Base-by-base conservation (phyloP, 2,797 vertebrate species). In the Spinus pinus region DNA sequence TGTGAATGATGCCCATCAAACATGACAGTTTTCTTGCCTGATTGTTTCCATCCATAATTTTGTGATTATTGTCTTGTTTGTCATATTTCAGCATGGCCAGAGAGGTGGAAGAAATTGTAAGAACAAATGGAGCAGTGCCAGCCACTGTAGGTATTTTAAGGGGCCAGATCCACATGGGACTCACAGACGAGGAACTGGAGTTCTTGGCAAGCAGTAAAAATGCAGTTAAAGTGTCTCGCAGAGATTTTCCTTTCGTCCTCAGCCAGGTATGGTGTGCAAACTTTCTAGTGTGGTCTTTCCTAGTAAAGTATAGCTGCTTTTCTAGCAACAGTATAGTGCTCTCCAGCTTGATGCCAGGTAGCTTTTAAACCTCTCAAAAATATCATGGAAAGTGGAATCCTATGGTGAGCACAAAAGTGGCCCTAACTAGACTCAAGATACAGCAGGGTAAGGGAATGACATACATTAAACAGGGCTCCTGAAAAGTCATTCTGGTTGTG, bases 221-320 rank as follows among this genome's bases (percentile, higher is more conserved):
- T 6, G 10, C 86, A 28, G 53, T 96, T 62, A 98, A 98, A 88
- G 97, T 97, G 20, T 99, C 99, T 79, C 98, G 98, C 17, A 98
- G 98, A 73, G 99, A 99, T 95, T 95, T 99, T 57, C 98, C 99
- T 41, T 99, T 98, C 0, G 94, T 98, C 50, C 95, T 99, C 67
- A 99, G 98, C 97, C 98, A 98, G 98, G 99, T 99, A 95, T 84
- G 94, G 14, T 28, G 53, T 27, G 12, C 47, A 66, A 62, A 61
- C 33, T 57, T 89, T 41, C 39, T 58, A 1, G 31, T 16, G 12
- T 22, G 12, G 35, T 78, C 24, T 70, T 90, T 81, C 56, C 44
- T 70, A 6, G 20, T 39, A 14, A 53, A 60, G 20, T 8, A 39
- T 7, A 25, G 30, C 16, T 53, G 39, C n/a, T 67, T 60, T 67